Base-by-base conservation (phyloP, 2,888 invertebrate species). In the Megalurothrips usitatus region DNA sequence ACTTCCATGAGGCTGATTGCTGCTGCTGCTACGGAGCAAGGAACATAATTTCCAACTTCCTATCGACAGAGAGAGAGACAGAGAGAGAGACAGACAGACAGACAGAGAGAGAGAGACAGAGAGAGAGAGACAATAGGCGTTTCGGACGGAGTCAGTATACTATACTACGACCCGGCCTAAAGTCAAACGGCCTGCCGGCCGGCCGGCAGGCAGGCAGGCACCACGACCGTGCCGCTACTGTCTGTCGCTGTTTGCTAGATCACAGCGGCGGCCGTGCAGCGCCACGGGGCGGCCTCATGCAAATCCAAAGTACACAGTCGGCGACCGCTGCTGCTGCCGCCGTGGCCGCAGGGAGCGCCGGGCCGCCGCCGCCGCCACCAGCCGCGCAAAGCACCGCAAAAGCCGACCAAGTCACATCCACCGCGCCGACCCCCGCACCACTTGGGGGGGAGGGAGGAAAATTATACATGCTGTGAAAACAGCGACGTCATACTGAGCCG, bases 31-130 rank as follows among this genome's bases (percentile, higher is more conserved):
- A 26, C 26, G 68, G 68, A 43, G 34, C 11, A 23, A 68, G 23
- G 68, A 4, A 23, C 58, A 26, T 26, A 75, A 75, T 75, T 26
- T 75, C 68, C 68, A 75, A 75, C 68, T 75, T 75, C 68, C 68
- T 75, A 23, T 6, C 17, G 34, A n/a, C 58, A 2, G 26, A 75
- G 23, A 12, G 10, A 75, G 26, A 68, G 9, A 68, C 26, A 75
- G 23, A 12, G 10, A 75, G 26, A 68, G 9, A 68, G 34, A n/a
- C 58, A 2, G 26, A 75, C 9, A 12, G 10, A 75, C 23, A 68
- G 9, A 68, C 26, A n/a, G n/a, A 2, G 26, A 75, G 23, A 12
- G 10, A 75, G 26, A 68, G 9, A 68, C 26, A n/a, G n/a, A 2
- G 26, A 75, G 23, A 12, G 10, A 75, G 26, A 68, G 9, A 68